phyloP scores from a whole-genome alignment of 1,140 invertebrate genomes.

The Periplaneta americana region DNA sequence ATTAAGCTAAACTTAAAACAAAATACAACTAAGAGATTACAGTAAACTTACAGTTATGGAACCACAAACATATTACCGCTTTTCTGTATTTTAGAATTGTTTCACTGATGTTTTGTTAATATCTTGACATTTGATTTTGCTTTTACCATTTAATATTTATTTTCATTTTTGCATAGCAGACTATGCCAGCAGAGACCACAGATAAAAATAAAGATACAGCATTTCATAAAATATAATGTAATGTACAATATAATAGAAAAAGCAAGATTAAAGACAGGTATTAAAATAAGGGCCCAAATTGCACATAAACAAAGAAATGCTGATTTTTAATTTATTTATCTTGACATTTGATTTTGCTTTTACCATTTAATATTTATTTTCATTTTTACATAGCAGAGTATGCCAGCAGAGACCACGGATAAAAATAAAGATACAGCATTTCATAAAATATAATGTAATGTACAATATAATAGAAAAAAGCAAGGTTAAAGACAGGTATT shows the following conservation, averaged over 20 bases:
- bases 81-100: no score
- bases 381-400: neutral
- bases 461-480: no score
- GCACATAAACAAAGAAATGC: neutral
- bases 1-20: no score
- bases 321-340: no score
- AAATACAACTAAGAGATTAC: no score
- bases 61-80: no score
- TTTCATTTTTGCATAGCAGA: neutral
- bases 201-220: no score
- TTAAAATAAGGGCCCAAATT: neutral
- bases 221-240: neutral
- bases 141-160: neutral
- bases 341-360: no score
- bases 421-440: neutral
- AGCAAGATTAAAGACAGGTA: neutral
- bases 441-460: neutral
- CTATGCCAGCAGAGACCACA: neutral
- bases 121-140: no score
- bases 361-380: neutral
- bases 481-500: neutral
- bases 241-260: neutral
- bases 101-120: no score
- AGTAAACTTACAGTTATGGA: no score
- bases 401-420: neutral